Base-by-base conservation (phyloP, 2,113 vertebrate species). In the Callospermophilus lateralis region DNA sequence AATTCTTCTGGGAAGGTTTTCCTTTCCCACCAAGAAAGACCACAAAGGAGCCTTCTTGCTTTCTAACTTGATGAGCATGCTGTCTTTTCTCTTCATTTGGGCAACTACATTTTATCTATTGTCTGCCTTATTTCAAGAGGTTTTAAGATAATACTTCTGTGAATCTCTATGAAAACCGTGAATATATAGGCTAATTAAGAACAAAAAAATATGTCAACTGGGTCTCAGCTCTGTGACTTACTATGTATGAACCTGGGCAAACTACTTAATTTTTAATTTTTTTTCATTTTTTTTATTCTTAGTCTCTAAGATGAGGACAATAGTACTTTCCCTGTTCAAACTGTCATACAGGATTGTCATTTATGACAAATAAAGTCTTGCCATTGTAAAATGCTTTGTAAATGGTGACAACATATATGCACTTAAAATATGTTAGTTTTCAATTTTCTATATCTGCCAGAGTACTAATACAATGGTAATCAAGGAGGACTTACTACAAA, bases 131-230 rank as follows among this genome's bases (percentile, higher is more conserved):
- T 79, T 96, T 89, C 30, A 84, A 84, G 67, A 48, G 17, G 15
- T 53, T 93, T 84, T 94, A 73, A 77, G 20, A 48, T 20, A 93
- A 84, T 5, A 63, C 83, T 93, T 96, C 61, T 73, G n/a, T 74
- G 70, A 89, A 68, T 15, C 3, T 76, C 58, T 95, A 55, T 42
- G 10, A 37, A 10, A 61, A 67, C 8, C 73, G 16, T 73, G 63
- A 61, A 28, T 72, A 5, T 70, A 4, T 48, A 73, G 15, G 8
- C 28, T 73, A 84, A 63, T 55, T 58, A 63, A 93, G n/a, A 88
- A 55, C 3, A 63, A 63, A 67, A 74, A 87, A 45, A 32, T 17
- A 34, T 58, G 13, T 32, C 76, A 28, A 4, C 91, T 96, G 58
- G 22, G 84, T 90, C 17, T 73, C n/a, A 53, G 78, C 30, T 89